Base-by-base conservation (phyloP, 2,888 invertebrate genomes). In the Lottia scabra region DNA sequence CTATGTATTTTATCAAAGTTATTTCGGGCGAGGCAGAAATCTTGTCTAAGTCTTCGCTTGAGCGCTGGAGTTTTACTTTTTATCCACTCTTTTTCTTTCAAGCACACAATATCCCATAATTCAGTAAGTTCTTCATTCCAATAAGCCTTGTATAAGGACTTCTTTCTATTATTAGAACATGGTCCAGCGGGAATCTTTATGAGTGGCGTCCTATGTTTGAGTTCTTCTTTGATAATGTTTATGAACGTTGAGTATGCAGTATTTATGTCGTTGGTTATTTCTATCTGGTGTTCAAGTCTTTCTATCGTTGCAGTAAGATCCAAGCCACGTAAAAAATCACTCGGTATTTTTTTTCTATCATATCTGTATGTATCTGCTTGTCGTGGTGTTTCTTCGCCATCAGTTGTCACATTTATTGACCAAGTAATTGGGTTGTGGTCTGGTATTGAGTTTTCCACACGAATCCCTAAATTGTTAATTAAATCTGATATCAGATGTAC, bases 311-410 rank as follows among this genome's bases (percentile, higher is more conserved):
- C 15, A 38, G 15, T 23, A 73, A 56, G 38, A 56, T 68, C 13
- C 69, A 23, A 56, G 65, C 56, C 27, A 73, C 23, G 27, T 70
- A 48, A 5, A 48, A 48, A 48, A 13, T 48, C 48, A n/a, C 19
- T 3, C 6, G 48, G 48, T n/a, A 48, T 48, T 48, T 48, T 48
- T 5, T 13, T 16, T 15, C 5, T 48, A 48, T 48, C 19, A 13
- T 48, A 48, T 48, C 48, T 48, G 48, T 66, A 23, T 65, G 69
- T 65, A 5, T 48, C 48, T 19, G 12, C 16, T 6, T 15, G 1
- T 15, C 15, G 46, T 15, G 16, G 5, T 5, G 6, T n/a, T 12
- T 48, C 16, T 48, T 48, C 12, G 13, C 5, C 16, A 8, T 5
- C 5, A 12, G 12, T 48, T 13, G 6, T 5, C 6, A 8, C 5